Evolutionary conservation across 2,797 vertebrate species (phyloP).

Genomic region (Aplochiton taeniatus): DNA sequence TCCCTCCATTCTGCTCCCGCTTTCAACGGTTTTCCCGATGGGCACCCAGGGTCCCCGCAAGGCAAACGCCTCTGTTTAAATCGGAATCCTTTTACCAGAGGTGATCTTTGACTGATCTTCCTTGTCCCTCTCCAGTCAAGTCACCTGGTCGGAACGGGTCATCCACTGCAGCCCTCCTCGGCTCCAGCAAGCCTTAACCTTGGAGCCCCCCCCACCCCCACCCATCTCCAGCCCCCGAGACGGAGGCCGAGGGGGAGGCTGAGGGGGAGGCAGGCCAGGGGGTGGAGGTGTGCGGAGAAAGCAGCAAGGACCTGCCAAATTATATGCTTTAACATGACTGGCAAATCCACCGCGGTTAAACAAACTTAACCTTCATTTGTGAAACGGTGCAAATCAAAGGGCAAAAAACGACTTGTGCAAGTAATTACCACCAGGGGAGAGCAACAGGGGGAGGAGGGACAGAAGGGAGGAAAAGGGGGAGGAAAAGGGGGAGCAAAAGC

Average conservation of each 20-base stretch:
- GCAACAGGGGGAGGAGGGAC: slow-evolving; percentile 57
- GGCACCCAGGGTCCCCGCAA: slow-evolving; percentile 23
- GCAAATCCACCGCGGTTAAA: slow-evolving; percentile 98
- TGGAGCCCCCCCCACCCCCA: slow-evolving; percentile 74
- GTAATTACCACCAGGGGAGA: slow-evolving; percentile 87
- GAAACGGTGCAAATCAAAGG: slow-evolving; percentile 91
- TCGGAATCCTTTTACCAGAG: slow-evolving; percentile 61
- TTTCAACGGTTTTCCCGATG: slow-evolving; percentile 13
- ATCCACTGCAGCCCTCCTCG: slow-evolving; percentile 65
- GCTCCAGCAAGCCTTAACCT: slow-evolving; percentile 84
- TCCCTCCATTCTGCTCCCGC: slow-evolving; percentile 8
- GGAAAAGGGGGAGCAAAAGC: slow-evolving; percentile 53
- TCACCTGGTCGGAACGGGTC: slow-evolving; percentile 59
- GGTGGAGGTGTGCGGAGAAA: slow-evolving; percentile 74
- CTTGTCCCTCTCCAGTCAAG: slow-evolving; percentile 46
- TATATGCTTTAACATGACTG: slow-evolving; percentile 99
- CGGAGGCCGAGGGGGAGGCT: neutral
- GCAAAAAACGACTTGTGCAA: slow-evolving; percentile 90
- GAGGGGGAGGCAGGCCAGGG: neutral
- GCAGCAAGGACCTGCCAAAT: slow-evolving; percentile 79
- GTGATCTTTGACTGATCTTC: slow-evolving; percentile 62
- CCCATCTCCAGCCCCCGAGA: slow-evolving; percentile 27
- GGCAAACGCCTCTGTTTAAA: slow-evolving; percentile 42
- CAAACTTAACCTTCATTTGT: slow-evolving; percentile 99
- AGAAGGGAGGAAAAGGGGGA: slow-evolving; percentile 12